A percentile compares a stretch with the other conserved stretches of the same genome.
phyloP scores from a whole-genome alignment of 2,113 vertebrate genomes.

The Myrmecophaga tridactyla region DNA sequence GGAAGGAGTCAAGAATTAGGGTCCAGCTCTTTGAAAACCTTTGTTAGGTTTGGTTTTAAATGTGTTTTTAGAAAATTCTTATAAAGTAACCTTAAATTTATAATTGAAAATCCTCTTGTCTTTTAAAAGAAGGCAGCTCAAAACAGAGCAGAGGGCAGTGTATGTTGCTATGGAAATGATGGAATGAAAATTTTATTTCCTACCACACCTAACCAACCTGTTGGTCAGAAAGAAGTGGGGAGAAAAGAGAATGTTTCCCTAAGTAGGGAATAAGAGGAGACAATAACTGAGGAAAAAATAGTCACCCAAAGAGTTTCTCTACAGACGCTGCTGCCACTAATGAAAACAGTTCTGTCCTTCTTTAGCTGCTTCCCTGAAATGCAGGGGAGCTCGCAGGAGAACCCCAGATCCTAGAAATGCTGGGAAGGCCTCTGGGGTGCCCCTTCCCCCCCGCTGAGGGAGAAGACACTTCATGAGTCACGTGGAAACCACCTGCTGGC shows the following conservation, averaged over 20 bases:
- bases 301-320: neutral
- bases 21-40: neutral
- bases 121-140: slow-evolving; percentile 12
- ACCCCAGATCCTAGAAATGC: neutral
- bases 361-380: neutral
- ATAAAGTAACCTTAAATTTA: neutral
- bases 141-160: neutral
- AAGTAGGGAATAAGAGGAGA: neutral
- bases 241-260: neutral
- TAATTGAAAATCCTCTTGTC: neutral
- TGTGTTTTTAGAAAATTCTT: slow-evolving; percentile 24
- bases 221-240: neutral
- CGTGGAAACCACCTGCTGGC: neutral
- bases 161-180: neutral
- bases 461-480: neutral
- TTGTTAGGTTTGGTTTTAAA: neutral
- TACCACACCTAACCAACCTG: neutral
- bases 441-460: no score
- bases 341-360: neutral
- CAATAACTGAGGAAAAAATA: neutral
- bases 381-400: neutral
- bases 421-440: neutral
- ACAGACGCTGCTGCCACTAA: neutral
- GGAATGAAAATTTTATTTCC: slow-evolving; percentile 28
- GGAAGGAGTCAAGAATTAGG: neutral